phyloP scores from a whole-genome alignment of 1,140 invertebrate genomes.

The Nilaparvata lugens region DNA sequence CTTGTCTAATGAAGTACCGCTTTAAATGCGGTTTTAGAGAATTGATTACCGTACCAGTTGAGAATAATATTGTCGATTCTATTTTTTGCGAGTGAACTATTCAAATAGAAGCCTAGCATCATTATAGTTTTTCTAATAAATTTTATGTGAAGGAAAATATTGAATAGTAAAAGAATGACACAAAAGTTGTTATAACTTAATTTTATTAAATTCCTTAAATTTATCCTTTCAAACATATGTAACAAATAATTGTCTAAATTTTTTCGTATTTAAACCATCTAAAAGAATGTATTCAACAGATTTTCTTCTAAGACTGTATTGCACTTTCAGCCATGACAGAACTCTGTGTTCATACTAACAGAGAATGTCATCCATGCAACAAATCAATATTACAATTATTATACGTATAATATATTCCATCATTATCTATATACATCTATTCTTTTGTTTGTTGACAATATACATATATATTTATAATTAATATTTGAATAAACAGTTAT shows the following conservation, averaged over 20 bases:
- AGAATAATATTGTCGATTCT: too few relatives aligned
- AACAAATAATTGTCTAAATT: slow-evolving; percentile 17
- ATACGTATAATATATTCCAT: slow-evolving; percentile 14
- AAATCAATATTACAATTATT: slow-evolving; percentile 6
- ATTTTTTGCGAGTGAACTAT: too few relatives aligned
- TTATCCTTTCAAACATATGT: slow-evolving; percentile 18
- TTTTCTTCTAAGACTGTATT: slow-evolving; percentile 12
- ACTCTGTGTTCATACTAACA: neutral
- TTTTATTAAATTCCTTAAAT: slow-evolving; percentile 8
- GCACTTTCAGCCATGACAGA: slow-evolving; percentile 14
- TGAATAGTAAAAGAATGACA: too few relatives aligned
- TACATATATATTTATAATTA: slow-evolving; percentile 3
- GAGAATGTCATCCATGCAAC: neutral
- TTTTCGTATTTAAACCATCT: slow-evolving; percentile 14
- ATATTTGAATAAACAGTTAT: slow-evolving; percentile 4
- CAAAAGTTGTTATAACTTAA: too few relatives aligned
- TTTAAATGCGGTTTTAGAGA: too few relatives aligned
- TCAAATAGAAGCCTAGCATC: too few relatives aligned
- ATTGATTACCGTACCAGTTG: too few relatives aligned
- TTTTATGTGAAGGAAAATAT: too few relatives aligned
- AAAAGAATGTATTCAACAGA: slow-evolving; percentile 8
- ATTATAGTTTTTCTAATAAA: too few relatives aligned
- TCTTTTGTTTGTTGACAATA: slow-evolving; percentile 5
- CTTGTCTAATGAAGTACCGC: too few relatives aligned
- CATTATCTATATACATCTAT: slow-evolving; percentile 13